phyloP scores from a whole-genome alignment of 2,888 invertebrate species.

The Fabriciana adippe region DNA sequence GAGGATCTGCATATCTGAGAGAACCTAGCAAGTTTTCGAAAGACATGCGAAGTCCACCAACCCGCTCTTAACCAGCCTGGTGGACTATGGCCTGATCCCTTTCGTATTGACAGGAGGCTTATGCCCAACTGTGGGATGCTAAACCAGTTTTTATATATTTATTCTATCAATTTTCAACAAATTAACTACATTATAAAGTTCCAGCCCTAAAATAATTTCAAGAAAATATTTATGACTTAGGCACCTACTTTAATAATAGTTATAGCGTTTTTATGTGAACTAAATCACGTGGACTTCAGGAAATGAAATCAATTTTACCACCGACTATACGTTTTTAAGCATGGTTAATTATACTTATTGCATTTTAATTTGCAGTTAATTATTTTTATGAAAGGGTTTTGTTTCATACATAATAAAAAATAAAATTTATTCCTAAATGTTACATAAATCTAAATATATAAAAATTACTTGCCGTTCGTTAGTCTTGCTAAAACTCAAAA shows the following conservation, averaged over 20 bases:
- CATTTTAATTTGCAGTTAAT: slow-evolving; percentile 15
- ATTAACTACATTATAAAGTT: neutral
- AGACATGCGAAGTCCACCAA: too few relatives aligned
- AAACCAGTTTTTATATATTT: neutral
- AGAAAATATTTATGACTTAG: slow-evolving; percentile 32
- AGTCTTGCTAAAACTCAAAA: too few relatives aligned
- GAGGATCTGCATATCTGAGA: too few relatives aligned
- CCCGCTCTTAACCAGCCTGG: too few relatives aligned
- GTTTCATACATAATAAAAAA: too few relatives aligned
- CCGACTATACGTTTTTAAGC: slow-evolving; percentile 18
- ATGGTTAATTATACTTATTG: slow-evolving; percentile 3
- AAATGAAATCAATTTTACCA: slow-evolving; percentile 29
- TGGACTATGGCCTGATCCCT: too few relatives aligned
- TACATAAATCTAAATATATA: too few relatives aligned
- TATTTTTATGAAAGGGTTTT: neutral
- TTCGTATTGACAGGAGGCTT: too few relatives aligned
- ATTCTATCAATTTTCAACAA: neutral
- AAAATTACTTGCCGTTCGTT: too few relatives aligned
- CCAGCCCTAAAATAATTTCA: slow-evolving; percentile 26
- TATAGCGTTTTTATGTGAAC: slow-evolving; percentile 20
- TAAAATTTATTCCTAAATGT: too few relatives aligned
- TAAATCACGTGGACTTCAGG: slow-evolving; percentile 25
- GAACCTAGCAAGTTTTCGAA: too few relatives aligned
- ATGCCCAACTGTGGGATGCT: neutral
- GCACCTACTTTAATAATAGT: slow-evolving; percentile 31